Evolutionary conservation across 2,797 vertebrate species (phyloP).

Genomic region (Iguana delicatissima): DNA sequence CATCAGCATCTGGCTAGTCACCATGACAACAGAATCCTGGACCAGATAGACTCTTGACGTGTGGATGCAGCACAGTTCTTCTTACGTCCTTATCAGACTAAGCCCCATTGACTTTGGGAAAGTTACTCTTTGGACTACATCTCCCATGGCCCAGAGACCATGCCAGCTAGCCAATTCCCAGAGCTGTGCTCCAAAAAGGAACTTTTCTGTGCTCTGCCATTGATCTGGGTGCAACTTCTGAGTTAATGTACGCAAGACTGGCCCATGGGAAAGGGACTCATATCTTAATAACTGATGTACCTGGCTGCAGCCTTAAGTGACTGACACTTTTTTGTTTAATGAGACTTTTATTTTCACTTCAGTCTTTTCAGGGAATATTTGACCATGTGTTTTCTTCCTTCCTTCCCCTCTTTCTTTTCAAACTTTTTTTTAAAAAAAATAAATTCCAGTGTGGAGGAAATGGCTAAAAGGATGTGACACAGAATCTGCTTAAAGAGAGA

Average conservation of each 20-base stretch:
- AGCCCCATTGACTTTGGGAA: not conserved
- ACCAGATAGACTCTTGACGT: not conserved
- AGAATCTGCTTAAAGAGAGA: conserved; percentile 41
- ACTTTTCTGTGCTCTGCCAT: no score
- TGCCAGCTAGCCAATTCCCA: no score
- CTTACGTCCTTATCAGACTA: not conserved
- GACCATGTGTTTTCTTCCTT: conserved; percentile 40
- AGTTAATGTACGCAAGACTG: not conserved
- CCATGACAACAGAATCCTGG: not conserved
- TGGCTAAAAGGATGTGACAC: conserved; percentile 19
- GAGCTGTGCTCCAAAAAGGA: no score
- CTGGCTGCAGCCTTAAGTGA: not conserved
- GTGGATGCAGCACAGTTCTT: not conserved
- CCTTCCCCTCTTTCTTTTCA: conserved; percentile 18
- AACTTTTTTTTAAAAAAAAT: not conserved
- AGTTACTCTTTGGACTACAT: no score
- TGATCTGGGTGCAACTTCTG: not conserved
- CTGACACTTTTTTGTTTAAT: conserved; percentile 11
- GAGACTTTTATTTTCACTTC: conserved; percentile 57
- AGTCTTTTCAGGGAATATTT: conserved; percentile 54
- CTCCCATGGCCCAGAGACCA: no score
- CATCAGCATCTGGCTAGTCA: not conserved
- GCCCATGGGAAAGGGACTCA: not conserved
- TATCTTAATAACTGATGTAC: not conserved
- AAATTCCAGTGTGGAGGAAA: conserved; percentile 40